These are phyloP conservation scores for Seira sanloemensis DNA, from an alignment of 2,888 invertebrate species.

Conservation along the genomic window DNA sequence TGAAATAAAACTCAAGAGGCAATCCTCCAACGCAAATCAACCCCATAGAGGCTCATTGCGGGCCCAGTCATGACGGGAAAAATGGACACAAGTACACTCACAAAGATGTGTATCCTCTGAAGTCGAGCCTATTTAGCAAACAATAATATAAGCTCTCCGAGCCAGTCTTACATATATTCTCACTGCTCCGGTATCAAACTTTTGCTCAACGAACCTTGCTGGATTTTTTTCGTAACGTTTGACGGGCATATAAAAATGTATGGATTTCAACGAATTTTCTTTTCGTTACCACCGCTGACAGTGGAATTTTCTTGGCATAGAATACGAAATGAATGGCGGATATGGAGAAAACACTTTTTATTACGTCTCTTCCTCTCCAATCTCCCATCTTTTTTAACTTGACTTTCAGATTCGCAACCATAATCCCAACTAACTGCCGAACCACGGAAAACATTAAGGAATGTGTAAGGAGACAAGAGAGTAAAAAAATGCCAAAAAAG, in stretches of 20 bases:
- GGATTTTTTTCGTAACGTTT: too few species aligned
- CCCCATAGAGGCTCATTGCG: too few species aligned
- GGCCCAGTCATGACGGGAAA: too few species aligned
- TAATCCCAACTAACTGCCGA: slow-evolving; percentile 59
- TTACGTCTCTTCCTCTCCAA: slow-evolving; percentile 55
- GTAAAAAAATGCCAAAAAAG: slow-evolving; percentile 39
- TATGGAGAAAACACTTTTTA: slow-evolving; percentile 64
- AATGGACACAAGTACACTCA: too few species aligned
- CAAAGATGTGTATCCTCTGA: too few species aligned
- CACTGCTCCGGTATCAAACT: too few species aligned
- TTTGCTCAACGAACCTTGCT: too few species aligned
- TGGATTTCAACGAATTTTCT: not conserved
- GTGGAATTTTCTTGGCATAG: slow-evolving; percentile 60
- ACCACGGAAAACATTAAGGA: slow-evolving; percentile 61
- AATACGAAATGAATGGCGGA: slow-evolving; percentile 64
- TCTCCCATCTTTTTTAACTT: slow-evolving; percentile 54
- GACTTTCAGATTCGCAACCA: slow-evolving; percentile 63
- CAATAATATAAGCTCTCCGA: not conserved
- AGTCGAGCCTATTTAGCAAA: too few species aligned
- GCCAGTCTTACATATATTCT: too few species aligned
- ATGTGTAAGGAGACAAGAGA: slow-evolving; percentile 26
- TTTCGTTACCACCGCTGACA: too few species aligned
- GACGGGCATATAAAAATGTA: too few species aligned
- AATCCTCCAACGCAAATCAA: not conserved
- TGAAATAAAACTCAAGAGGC: too few species aligned